These are phyloP conservation scores for Eubasilissa splendida DNA, from an alignment of 2,888 invertebrate species.

Conservation along the genomic window DNA sequence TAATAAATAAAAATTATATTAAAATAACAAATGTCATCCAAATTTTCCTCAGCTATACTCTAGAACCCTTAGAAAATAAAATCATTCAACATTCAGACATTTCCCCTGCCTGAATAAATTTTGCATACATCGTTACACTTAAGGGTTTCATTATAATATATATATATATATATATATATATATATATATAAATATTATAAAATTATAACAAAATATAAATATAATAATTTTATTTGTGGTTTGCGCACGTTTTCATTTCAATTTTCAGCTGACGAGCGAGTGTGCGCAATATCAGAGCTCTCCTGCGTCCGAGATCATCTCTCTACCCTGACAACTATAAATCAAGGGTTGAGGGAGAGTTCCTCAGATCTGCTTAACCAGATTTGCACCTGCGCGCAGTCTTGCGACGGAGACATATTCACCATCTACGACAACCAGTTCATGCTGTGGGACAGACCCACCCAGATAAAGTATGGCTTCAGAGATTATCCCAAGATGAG, in stretches of 20 bases:
- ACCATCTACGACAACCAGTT: constrained; percentile 64
- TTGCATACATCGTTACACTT: too few species aligned
- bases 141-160: too few species aligned
- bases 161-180: too few species aligned
- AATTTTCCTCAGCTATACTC: too few species aligned
- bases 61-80: too few species aligned
- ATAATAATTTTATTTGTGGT: too few species aligned
- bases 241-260: background rate
- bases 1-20: too few species aligned
- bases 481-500: constrained; percentile 80
- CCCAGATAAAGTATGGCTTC: constrained; percentile 69
- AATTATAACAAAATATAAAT: too few species aligned
- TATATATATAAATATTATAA: too few species aligned
- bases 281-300: constrained; percentile 66
- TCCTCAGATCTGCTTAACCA: constrained; percentile 61
- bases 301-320: constrained; percentile 65
- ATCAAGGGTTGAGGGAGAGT: constrained; percentile 58
- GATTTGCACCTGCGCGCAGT: constrained; percentile 66
- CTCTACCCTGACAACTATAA: constrained; percentile 61
- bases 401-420: constrained; percentile 66
- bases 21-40: too few species aligned
- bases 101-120: too few species aligned
- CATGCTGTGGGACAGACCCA: constrained; percentile 58
- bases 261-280: constrained; percentile 64
- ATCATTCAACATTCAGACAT: too few species aligned